Evolutionary conservation across 2,113 vertebrate genomes (phyloP).

Genomic region (Menidia beryllina): DNA sequence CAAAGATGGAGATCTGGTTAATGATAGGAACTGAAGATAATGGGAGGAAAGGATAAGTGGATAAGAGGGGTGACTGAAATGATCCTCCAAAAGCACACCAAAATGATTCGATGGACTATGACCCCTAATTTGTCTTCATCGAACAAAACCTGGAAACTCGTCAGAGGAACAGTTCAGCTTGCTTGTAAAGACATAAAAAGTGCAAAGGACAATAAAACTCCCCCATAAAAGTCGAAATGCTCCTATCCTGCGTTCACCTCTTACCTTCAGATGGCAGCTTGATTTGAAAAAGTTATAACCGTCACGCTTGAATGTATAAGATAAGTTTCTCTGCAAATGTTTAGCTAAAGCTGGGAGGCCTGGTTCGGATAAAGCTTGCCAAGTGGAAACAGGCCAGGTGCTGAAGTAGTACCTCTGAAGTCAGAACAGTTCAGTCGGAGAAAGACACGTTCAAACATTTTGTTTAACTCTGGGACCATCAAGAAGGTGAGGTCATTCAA

Average conservation of each 20-base stretch:
- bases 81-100: slow-evolving; percentile 10
- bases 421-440: slow-evolving; percentile 32
- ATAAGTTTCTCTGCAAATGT: slow-evolving; percentile 42
- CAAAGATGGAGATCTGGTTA: slow-evolving; percentile 3
- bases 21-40: slow-evolving; percentile 28
- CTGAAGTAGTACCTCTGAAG: slow-evolving; percentile 35
- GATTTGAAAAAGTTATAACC: slow-evolving; percentile 32
- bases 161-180: slow-evolving; percentile 61
- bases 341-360: slow-evolving; percentile 36
- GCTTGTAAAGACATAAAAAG: slow-evolving; percentile 21
- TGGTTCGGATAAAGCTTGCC: slow-evolving; percentile 41
- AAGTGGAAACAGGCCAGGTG: slow-evolving; percentile 59
- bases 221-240: slow-evolving; percentile 16
- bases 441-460: slow-evolving; percentile 47
- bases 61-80: slow-evolving; percentile 7
- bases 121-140: slow-evolving; percentile 31
- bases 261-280: slow-evolving; percentile 11
- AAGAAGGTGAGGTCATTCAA: slow-evolving; percentile 47
- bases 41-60: neutral
- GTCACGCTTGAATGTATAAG: slow-evolving; percentile 29
- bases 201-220: slow-evolving; percentile 19
- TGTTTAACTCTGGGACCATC: slow-evolving; percentile 51
- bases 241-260: slow-evolving; percentile 60
- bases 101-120: slow-evolving; percentile 27
- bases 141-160: slow-evolving; percentile 73